Evolutionary conservation across 2,797 vertebrate genomes (phyloP).

Genomic region (Mus spretus): DNA sequence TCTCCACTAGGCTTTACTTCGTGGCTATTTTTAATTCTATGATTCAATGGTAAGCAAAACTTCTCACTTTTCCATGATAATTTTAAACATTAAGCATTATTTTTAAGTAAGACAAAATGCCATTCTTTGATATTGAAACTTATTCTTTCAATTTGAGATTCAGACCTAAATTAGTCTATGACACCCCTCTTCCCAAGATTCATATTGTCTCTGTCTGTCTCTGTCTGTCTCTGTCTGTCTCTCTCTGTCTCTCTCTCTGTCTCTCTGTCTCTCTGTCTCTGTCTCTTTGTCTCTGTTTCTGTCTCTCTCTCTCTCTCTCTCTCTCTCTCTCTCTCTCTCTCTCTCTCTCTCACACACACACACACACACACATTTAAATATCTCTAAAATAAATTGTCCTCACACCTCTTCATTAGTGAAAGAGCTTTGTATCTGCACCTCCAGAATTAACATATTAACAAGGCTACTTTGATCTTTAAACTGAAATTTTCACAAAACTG

Average conservation of each 20-base stretch:
- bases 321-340: background rate
- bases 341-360: background rate
- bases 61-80: background rate
- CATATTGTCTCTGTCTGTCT: background rate
- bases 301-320: background rate
- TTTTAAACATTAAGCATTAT: constrained; percentile 16
- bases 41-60: constrained; percentile 5
- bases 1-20: background rate
- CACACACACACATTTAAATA: background rate
- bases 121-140: background rate
- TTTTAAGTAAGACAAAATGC: background rate
- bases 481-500: constrained; percentile 35
- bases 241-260: background rate
- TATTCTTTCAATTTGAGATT: background rate
- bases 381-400: background rate
- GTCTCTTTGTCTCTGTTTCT: background rate
- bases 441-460: background rate
- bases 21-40: background rate
- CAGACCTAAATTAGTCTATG: background rate
- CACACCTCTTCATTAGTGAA: background rate
- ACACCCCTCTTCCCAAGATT: background rate
- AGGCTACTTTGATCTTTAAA: background rate
- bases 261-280: background rate
- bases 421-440: background rate
- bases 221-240: background rate